A percentile compares a stretch with the other conserved stretches of the same genome.
These are phyloP conservation scores for Tethya wilhelma DNA, from an alignment of 37 sponge, comb jelly and placozoan species.

Conservation along the genomic window DNA sequence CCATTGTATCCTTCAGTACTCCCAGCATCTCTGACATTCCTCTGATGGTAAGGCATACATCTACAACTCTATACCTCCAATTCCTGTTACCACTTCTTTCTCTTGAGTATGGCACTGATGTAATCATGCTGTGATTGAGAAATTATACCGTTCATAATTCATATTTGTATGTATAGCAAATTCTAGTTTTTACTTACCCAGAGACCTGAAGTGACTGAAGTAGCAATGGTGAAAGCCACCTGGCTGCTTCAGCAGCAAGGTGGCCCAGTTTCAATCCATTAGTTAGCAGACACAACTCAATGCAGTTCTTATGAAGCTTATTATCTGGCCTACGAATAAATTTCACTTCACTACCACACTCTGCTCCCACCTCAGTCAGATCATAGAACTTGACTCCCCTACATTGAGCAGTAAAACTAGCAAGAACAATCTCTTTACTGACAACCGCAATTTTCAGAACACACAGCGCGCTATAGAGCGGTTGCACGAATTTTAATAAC, in stretches of 20 bases:
- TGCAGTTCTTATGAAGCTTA: background rate
- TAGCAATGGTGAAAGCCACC: background rate
- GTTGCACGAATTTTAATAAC: too few relatives aligned
- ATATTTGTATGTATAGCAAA: background rate
- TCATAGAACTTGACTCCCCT: background rate
- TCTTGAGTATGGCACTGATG: background rate
- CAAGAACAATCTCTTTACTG: background rate
- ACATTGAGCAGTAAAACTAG: background rate
- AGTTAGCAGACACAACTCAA: background rate
- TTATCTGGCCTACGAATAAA: background rate
- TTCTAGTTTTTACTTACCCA: background rate
- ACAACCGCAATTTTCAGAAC: background rate
- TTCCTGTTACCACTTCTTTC: background rate
- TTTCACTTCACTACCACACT: background rate
- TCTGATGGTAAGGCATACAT: background rate
- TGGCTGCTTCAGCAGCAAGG: background rate
- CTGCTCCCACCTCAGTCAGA: background rate
- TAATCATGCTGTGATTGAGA: background rate
- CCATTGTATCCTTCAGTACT: background rate
- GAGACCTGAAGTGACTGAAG: background rate
- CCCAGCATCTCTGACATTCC: background rate
- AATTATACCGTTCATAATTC: background rate
- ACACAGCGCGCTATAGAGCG: too few relatives aligned
- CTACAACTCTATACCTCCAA: constrained; percentile 1
- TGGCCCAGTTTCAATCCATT: background rate